Evolutionary conservation across 2,113 vertebrate species (phyloP).

Genomic region (Nycticebus coucang): DNA sequence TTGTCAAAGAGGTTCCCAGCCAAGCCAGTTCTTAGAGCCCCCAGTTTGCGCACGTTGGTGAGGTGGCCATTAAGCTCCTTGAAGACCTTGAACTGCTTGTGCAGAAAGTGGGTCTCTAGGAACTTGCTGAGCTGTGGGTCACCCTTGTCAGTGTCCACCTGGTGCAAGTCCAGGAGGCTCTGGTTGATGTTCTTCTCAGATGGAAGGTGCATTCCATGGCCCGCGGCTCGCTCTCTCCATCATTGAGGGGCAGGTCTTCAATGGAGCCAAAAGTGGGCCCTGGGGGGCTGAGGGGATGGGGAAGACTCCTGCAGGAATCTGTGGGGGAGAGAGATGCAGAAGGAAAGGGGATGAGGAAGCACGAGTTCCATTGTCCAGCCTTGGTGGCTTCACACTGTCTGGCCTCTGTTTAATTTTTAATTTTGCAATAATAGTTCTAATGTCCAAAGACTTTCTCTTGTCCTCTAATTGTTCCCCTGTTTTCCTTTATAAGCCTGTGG

Average conservation of each 20-base stretch:
- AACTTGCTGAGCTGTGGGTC: background rate
- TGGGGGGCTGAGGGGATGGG: no score
- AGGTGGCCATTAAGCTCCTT: background rate
- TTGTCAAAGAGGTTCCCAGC: background rate
- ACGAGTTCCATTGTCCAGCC: background rate
- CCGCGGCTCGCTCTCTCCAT: background rate
- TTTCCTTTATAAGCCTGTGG: slow-evolving; percentile 17
- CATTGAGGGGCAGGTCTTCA: no score
- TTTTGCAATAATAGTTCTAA: background rate
- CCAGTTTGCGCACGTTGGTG: background rate
- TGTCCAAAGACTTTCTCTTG: background rate
- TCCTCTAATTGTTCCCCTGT: background rate
- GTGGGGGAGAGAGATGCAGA: no score
- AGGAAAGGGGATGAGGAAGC: no score
- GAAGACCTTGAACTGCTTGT: background rate
- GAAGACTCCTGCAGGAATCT: no score
- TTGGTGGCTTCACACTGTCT: accelerated
- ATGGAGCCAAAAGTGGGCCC: no score
- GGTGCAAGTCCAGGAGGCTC: background rate
- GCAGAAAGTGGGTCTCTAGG: background rate
- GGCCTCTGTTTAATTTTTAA: background rate
- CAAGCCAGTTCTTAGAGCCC: accelerated
- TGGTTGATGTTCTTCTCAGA: background rate
- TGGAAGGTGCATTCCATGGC: background rate
- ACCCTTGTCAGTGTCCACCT: accelerated